These are phyloP conservation scores for Galago senegalensis DNA, from an alignment of 2,797 vertebrate species.

Conservation along the genomic window DNA sequence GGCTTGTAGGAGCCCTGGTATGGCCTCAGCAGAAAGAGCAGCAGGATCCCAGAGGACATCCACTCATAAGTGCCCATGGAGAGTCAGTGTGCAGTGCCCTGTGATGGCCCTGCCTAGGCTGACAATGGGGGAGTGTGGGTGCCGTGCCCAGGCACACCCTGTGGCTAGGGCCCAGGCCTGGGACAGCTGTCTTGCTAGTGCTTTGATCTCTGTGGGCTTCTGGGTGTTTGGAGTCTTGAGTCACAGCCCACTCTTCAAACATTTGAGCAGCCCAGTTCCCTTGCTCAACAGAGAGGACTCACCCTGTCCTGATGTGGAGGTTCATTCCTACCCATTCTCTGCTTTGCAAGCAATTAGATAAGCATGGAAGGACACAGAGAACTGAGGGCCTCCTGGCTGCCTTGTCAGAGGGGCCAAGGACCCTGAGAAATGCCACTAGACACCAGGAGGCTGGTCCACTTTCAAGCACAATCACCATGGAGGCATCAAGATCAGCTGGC, in stretches of 20 bases:
- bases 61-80: slow-evolving; percentile 64
- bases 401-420: background rate
- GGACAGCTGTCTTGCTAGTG: slow-evolving; percentile 7
- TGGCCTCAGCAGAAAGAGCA: background rate
- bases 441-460: background rate
- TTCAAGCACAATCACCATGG: fast-evolving
- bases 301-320: background rate
- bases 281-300: background rate
- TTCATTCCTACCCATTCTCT: background rate
- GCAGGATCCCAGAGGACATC: fast-evolving
- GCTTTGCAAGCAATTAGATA: background rate
- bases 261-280: background rate
- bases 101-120: background rate
- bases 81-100: background rate
- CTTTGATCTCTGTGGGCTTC: slow-evolving; percentile 67
- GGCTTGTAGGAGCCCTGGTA: background rate
- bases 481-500: background rate
- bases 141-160: background rate
- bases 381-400: background rate
- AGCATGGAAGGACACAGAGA: fast-evolving
- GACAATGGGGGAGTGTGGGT: background rate
- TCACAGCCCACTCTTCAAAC: slow-evolving; percentile 12
- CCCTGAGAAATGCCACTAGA: background rate
- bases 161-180: background rate
- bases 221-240: slow-evolving; percentile 20